Evolutionary conservation across 2,113 vertebrate species (phyloP), one percentile per base, ranked within the genome.

Genomic region (Etia nguti): DNA sequence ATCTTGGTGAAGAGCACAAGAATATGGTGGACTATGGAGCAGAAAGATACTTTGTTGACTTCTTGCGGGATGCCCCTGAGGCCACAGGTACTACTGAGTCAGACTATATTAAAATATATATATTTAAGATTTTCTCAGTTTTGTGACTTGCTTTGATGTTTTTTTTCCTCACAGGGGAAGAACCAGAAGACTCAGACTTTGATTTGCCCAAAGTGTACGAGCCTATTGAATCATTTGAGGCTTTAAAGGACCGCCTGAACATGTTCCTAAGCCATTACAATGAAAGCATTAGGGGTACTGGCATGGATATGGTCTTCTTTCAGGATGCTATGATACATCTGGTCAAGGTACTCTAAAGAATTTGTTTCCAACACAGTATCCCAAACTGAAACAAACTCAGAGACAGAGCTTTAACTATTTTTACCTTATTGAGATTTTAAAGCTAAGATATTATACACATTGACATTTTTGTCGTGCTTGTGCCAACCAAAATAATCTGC

Each of bases 291-390:
- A 97, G 97, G 10, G 98, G 98, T 7, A 92, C 96, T 16, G 97
- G 96, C 73, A 97, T 98, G 97, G 98, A 99, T 87, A 93, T 98
- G 97, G 98, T 99, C 55, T 99, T 99, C 94, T 99, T 99, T 84
- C 94, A 93, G 26, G 98, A 99, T 88, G 98, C 98, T 3, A 98
- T 99, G 97, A 92, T 96, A 87, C 98, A 99, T 92, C 95, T 99
- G 90, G 94, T 99, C 82, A 99, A 99, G 98, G 99, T 99, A 81
- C 6, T 46, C 54, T 68, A 54, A 13, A 41, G 0, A 20, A 1
- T 1, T 12, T 29, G 11, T 55, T 24, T 59, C 7, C 13, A 13
- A 46, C 43, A 13, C 43, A n/a, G n/a, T 12, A 46, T 46, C 10
- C 12, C 10, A 46, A 4, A 46, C 43, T 46, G 43, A 5, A 13